Conservation (phyloP, 2,113 vertebrate genomes). For the Brachyhypopomus occidentalis region DNA sequence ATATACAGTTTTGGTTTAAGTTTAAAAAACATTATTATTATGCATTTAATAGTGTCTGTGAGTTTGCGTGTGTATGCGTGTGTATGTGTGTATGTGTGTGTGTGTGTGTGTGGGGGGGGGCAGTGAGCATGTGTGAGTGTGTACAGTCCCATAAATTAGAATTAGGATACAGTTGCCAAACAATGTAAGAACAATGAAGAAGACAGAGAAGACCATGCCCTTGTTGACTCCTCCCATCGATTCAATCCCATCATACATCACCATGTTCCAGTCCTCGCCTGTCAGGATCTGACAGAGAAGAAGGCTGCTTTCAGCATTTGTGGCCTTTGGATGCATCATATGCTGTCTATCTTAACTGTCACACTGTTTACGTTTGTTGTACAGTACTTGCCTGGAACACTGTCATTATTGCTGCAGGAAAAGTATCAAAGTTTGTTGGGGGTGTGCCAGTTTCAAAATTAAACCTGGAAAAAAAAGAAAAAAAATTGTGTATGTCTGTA, state of each 20-base stretch:
- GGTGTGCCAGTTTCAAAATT: slow-evolving; percentile 90
- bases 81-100: slow-evolving; percentile 20
- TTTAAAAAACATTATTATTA: too few relatives aligned
- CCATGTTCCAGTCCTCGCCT: slow-evolving; percentile 93
- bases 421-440: slow-evolving; percentile 95
- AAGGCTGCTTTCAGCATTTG: background rate
- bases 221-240: slow-evolving; percentile 93
- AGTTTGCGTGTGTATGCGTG: slow-evolving; percentile 11
- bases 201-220: slow-evolving; percentile 94
- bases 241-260: slow-evolving; percentile 93
- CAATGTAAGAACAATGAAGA: slow-evolving; percentile 95
- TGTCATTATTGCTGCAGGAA: slow-evolving; percentile 99
- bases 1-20: too few relatives aligned
- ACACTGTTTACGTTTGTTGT: background rate
- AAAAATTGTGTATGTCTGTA: background rate
- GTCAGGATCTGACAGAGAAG: slow-evolving; percentile 78
- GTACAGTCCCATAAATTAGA: slow-evolving; percentile 6
- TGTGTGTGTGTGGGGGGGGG: slow-evolving; percentile 27
- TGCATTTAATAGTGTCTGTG: background rate
- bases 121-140: slow-evolving; percentile 26
- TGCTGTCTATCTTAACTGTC: background rate
- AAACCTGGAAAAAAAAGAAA: slow-evolving; percentile 66
- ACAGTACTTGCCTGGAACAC: slow-evolving; percentile 88
- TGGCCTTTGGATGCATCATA: background rate
- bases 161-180: slow-evolving; percentile 94